These are phyloP conservation scores for Menidia beryllina DNA, from an alignment of 2,113 vertebrate species.

Conservation along the genomic window DNA sequence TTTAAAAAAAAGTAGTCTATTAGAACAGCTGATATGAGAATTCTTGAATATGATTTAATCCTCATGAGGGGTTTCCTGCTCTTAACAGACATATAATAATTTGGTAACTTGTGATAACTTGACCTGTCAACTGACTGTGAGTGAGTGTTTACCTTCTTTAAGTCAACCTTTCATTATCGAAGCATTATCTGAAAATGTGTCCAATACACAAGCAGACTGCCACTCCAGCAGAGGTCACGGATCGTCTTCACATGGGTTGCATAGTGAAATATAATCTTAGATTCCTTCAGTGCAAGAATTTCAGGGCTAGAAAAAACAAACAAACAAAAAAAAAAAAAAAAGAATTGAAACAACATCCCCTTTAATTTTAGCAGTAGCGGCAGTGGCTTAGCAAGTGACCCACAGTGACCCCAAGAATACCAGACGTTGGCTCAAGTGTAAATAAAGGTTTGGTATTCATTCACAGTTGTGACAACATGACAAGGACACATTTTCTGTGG, in stretches of 20 bases:
- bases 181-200: not conserved
- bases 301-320: constrained; percentile 21
- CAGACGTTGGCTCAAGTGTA: constrained; percentile 72
- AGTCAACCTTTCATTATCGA: not conserved
- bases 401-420: constrained; percentile 67
- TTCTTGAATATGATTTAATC: not conserved
- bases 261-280: constrained; percentile 65
- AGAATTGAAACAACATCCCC: constrained; percentile 30
- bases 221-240: constrained; percentile 40
- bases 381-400: constrained; percentile 66
- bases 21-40: not conserved
- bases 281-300: constrained; percentile 49
- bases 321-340: constrained; percentile 23
- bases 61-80: not conserved
- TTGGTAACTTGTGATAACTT: too few relatives aligned
- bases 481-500: constrained; percentile 58
- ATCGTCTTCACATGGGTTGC: constrained; percentile 57
- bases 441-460: constrained; percentile 75
- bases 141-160: not conserved
- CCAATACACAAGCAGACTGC: constrained; percentile 38
- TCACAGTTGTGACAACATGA: constrained; percentile 53
- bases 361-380: constrained; percentile 66
- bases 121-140: not conserved
- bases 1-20: too few relatives aligned
- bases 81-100: not conserved